phyloP scores from a whole-genome alignment of 92 coral and sea anemone genomes.

The Palythoa caribaeorum region DNA sequence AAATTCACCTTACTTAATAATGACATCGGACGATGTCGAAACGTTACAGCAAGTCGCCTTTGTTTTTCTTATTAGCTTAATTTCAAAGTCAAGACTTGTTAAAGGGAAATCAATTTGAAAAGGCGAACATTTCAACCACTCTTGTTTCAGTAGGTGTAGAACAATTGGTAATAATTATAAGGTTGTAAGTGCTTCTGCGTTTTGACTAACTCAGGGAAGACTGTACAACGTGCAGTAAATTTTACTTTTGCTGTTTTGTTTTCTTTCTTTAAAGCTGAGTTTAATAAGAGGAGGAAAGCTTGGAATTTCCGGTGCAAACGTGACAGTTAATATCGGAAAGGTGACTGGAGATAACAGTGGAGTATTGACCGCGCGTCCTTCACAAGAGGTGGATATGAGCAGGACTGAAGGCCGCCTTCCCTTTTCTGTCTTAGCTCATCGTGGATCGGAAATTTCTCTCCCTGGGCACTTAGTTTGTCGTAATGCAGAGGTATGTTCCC shows the following conservation, averaged over 20 bases:
- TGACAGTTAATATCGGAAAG: constrained; percentile 55
- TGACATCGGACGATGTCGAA: too few relatives aligned
- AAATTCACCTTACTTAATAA: too few relatives aligned
- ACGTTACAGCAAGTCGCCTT: too few relatives aligned
- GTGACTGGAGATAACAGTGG: constrained; percentile 74
- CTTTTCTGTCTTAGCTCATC: constrained; percentile 65
- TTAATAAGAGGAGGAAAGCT: constrained; percentile 64
- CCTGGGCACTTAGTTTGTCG: constrained; percentile 68
- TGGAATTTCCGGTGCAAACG: constrained; percentile 59
- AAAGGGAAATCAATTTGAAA: too few relatives aligned
- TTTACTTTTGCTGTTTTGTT: neutral
- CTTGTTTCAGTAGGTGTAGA: too few relatives aligned
- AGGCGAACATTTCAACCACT: too few relatives aligned
- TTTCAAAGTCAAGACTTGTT: too few relatives aligned
- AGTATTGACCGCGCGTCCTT: constrained; percentile 59
- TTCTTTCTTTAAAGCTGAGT: constrained; percentile 42
- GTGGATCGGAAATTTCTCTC: constrained; percentile 50
- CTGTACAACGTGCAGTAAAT: too few relatives aligned
- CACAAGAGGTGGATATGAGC: constrained; percentile 64
- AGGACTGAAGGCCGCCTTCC: constrained; percentile 64
- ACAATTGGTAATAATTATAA: too few relatives aligned
- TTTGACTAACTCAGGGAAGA: too few relatives aligned
- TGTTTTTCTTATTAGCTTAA: too few relatives aligned
- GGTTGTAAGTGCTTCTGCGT: too few relatives aligned
- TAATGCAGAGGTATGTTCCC: constrained; percentile 48